These are phyloP conservation scores for Ochlodes sylvanus DNA, from an alignment of 2,888 invertebrate species.

Conservation along the genomic window DNA sequence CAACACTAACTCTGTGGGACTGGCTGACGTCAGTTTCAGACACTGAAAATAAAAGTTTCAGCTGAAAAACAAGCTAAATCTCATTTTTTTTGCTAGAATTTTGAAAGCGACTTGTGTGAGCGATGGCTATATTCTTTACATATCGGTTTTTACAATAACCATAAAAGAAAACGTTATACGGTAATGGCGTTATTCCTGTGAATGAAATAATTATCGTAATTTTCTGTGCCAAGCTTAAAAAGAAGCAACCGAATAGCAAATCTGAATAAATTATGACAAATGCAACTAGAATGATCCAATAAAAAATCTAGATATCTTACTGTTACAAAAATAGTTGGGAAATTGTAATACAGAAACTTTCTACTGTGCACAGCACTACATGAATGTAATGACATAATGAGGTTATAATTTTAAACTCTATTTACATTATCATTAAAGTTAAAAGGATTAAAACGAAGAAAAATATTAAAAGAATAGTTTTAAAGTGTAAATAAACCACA, in stretches of 20 bases:
- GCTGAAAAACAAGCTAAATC: neutral
- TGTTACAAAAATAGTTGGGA: conserved; percentile 6
- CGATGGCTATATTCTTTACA: neutral
- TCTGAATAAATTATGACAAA: conserved; percentile 24
- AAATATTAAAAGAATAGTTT: neutral
- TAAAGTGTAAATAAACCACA: neutral
- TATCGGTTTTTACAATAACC: neutral
- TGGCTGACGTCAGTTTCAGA: neutral
- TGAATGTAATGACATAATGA: conserved; percentile 36
- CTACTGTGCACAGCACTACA: conserved; percentile 36
- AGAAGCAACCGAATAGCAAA: conserved; percentile 32
- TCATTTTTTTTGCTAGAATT: neutral
- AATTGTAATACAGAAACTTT: conserved; percentile 20
- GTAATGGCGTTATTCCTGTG: conserved; percentile 28
- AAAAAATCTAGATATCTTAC: conserved; percentile 20
- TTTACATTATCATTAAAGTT: conserved; percentile 19
- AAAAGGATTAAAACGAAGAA: neutral
- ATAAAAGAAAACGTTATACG: conserved; percentile 1
- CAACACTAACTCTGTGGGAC: too few relatives aligned
- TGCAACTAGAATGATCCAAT: conserved; percentile 27
- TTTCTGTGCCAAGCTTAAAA: conserved; percentile 34
- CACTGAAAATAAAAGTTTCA: neutral
- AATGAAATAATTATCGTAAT: conserved; percentile 20
- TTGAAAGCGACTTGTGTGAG: conserved; percentile 8
- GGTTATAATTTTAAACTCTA: conserved; percentile 22